Evolutionary conservation across 2,888 invertebrate species (phyloP), one percentile per base, ranked within the genome.

Genomic region (Trissonchulus latispiculum): DNA sequence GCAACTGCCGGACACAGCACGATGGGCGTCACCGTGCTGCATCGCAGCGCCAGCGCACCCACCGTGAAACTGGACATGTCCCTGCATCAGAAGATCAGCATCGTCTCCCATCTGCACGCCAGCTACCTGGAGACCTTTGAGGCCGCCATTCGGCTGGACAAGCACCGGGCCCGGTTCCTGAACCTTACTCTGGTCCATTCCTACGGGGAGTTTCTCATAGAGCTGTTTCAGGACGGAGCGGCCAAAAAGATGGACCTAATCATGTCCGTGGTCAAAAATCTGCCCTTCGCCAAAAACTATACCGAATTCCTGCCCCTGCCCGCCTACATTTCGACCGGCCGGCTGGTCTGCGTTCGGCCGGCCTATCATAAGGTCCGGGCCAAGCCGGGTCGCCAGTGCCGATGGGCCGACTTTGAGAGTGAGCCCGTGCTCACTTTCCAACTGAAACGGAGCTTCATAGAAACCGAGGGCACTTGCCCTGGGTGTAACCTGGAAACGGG

Each of bases 261-360:
- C 18, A 8, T 64, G n/a, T 64, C 66, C 15, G 28, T 64, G 35
- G 35, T 29, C 8, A 64, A 8, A 8, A 64, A n/a, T 64, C 28
- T 64, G 66, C 66, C 66, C 35, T 64, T 64, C 28, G 31, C 66
- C 35, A 64, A 64, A 8, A 64, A 64, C 28, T 64, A 64, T 33
- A 64, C 66, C n/a, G 66, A 64, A 64, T 15, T 64, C 66, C 29
- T 68, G 2, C 31, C 69, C n/a, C 36, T 68, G n/a, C 69, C 69
- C 8, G 35, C 33, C 18, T 68, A 68, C n/a, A 68, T 68, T 68
- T n/a, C 28, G 2, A 35, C 69, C 31, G 69, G 69, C n/a, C 28
- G 69, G 28, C n/a, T 33, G 3, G 69, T 68, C n/a, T 68, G 69
- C 36, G 8, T 68, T 35, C 69, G 36, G n/a, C 69, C 69, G 32